These are phyloP conservation scores for Burhinus bistriatus DNA, from an alignment of 2,113 vertebrate species.

Conservation along the genomic window DNA sequence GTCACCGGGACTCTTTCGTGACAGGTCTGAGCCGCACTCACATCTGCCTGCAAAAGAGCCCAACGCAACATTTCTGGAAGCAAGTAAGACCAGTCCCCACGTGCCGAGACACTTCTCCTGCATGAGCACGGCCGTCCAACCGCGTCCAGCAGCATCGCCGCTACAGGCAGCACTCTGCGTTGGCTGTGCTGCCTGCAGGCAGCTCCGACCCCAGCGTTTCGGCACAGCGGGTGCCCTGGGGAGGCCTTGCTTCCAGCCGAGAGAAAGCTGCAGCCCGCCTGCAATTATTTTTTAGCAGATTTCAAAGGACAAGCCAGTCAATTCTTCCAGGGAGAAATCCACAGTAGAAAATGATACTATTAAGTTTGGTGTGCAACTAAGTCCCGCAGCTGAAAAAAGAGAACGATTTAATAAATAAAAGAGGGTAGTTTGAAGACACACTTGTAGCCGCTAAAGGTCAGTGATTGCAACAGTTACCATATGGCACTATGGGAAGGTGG, in stretches of 20 bases:
- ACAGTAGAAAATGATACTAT: neutral
- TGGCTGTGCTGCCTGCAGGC: neutral
- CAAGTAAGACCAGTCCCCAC: accelerated
- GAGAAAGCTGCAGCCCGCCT: neutral
- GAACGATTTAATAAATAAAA: neutral
- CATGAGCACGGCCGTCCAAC: accelerated
- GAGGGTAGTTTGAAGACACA: neutral
- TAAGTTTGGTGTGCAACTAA: neutral
- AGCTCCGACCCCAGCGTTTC: neutral
- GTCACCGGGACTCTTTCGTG: neutral
- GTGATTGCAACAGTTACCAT: neutral
- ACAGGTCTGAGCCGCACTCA: accelerated
- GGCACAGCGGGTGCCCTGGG: neutral
- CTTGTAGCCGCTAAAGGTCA: neutral
- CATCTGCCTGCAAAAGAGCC: neutral
- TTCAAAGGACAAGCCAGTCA: neutral
- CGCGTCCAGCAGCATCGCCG: neutral
- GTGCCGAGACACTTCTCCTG: neutral
- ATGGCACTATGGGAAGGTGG: neutral
- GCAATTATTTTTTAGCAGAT: neutral
- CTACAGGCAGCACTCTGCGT: accelerated
- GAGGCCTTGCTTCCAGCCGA: neutral
- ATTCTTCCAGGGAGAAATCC: neutral
- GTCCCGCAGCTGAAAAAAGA: neutral
- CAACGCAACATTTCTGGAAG: neutral